A percentile compares a stretch with the other conserved stretches of the same genome.
Evolutionary conservation across 2,797 vertebrate species (phyloP).

Genomic region (Smutsia gigantea): DNA sequence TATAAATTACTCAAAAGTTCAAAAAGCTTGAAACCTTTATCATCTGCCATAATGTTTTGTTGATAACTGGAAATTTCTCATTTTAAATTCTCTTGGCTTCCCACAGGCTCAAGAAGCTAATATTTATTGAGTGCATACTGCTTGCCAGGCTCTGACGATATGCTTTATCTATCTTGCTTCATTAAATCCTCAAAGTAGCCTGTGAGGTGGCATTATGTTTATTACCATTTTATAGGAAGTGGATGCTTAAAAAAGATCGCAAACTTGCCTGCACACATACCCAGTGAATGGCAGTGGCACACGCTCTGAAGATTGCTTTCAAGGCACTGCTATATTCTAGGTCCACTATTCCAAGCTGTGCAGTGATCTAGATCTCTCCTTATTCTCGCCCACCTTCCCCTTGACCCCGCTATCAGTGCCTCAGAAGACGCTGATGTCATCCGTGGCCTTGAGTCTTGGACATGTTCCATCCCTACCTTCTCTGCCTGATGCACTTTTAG

Average conservation of each 20-base stretch:
- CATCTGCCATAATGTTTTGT: conserved; percentile 41
- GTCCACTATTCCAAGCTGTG: not conserved
- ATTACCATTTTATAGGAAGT: conserved; percentile 40
- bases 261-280: not conserved
- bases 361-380: not conserved
- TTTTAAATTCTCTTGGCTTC: conserved; percentile 36
- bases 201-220: not conserved
- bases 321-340: not conserved
- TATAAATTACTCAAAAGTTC: conserved; percentile 58
- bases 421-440: not conserved
- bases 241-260: not conserved
- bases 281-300: not conserved
- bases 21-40: conserved; percentile 65
- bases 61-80: conserved; percentile 53
- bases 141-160: not conserved
- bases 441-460: not conserved
- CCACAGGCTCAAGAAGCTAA: not conserved
- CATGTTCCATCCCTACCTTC: not conserved
- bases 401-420: not conserved
- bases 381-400: not conserved
- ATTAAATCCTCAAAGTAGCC: not conserved
- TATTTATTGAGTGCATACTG: not conserved
- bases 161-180: not conserved
- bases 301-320: not conserved
- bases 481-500: not conserved